Base-by-base conservation (phyloP, 1,140 invertebrate genomes). In the Colletes latitarsis region DNA sequence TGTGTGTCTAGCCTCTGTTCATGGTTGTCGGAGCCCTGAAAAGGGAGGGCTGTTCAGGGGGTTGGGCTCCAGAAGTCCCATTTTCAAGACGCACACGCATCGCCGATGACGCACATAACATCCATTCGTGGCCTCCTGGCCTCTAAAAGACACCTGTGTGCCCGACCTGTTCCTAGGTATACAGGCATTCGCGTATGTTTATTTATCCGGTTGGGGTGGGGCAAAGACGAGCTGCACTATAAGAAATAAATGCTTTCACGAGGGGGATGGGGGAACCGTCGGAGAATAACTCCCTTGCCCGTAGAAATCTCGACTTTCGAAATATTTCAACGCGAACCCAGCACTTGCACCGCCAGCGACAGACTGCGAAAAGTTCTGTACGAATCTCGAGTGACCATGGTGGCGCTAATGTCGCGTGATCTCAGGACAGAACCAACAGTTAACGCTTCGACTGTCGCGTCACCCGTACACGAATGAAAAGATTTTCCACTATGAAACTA, bases 141-240 rank as follows among this genome's bases (percentile, higher is more conserved):
- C 85, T 90, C 87, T 88, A 86, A 81, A 70, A 90, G 86, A 90
- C 90, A 92, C 91, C 91, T 92, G 91, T 92, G 88, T 80, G n/a
- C 69, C 84, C 87, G 46, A 77, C 73, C 53, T 82, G 73, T 68
- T 75, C 58, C 57, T 41, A 6, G 14, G 14, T 58, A 57, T 19
- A 39, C 41, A 39, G 17, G 19, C 39, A 8, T 53, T 83, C 78
- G 80, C 74, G 81, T 89, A 88, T 84, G 82, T 91, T 91, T 90
- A 91, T 92, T 89, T 88, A 88, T 91, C 87, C 87, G 64, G 17
- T 43, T 6, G 63, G 41, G 8, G 6, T n/a, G 84, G 84, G 72
- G 78, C 66, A 82, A 63, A 80, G 67, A 57, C 66, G 78, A 89
- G 82, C 73, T 84, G 88, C 63, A 81, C 88, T 83, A 82, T 85